Base-by-base conservation (phyloP, 2,888 invertebrate genomes). In the Acanthosepion lycidas region DNA sequence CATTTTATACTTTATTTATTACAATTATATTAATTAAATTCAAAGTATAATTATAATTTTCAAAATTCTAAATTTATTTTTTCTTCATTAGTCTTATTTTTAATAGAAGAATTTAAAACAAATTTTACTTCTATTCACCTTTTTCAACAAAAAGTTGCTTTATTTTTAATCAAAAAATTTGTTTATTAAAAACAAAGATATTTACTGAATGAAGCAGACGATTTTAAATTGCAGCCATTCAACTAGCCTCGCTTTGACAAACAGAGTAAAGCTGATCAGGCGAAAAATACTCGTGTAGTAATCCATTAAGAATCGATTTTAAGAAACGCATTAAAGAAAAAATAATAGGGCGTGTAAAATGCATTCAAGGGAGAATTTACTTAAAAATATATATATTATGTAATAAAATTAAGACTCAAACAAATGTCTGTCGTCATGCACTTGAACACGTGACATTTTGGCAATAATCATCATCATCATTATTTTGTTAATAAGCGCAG, bases 181-280 rank as follows among this genome's bases (percentile, higher is more conserved):
- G 8, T 48, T n/a, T 48, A 93, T 26, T 9, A 48, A 23, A n/a
- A 18, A 8, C 6, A 51, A 49, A 51, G 20, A 93, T 49, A 48
- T 48, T 55, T 92, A 92, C 15, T 92, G 33, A 53, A 59, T 55
- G 26, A 51, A 94, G 94, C 94, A 94, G 94, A 94, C 94, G 94
- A 94, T 49, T 53, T 92, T 92, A 26, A 12, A 53, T 12, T 42
- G 92, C 49, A 42, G 28, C 49, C 92, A 49, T 51, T 51, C 28
- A 92, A 42, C 92, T 26, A 49, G 92, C 53, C 53, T 53, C 49
- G 28, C 20, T 92, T 49, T 48, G 48, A 28, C 12, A 92, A 53
- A 15, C 92, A n/a, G 20, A n/a, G 48, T 5, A 92, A 51, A 28
- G 20, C 12, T 92, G 12, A 78, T 33, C n/a, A 78, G 18, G 33